Evolutionary conservation across 1,140 invertebrate species (phyloP).

Genomic region (Leptinotarsa defecta): DNA sequence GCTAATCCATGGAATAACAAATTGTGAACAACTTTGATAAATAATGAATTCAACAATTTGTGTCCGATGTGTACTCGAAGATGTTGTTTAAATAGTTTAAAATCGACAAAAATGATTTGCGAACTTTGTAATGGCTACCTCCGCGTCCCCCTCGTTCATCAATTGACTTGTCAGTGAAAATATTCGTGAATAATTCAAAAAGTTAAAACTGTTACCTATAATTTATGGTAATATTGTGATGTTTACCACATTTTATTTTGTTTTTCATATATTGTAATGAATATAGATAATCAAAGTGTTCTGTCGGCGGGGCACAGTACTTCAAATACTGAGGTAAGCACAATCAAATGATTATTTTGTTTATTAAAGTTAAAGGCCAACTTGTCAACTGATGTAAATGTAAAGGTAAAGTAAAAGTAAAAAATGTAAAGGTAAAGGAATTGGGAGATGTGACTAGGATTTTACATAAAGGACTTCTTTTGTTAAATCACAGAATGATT

Average conservation of each 20-base stretch:
- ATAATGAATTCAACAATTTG: background rate
- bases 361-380: background rate
- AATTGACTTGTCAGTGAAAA: conserved; percentile 57
- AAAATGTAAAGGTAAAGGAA: no score
- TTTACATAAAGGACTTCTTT: no score
- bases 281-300: conserved; percentile 60
- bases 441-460: no score
- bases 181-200: conserved; percentile 59
- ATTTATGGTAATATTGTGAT: background rate
- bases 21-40: conserved; percentile 21
- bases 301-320: conserved; percentile 61
- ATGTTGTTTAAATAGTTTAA: background rate
- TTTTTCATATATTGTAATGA: conserved; percentile 56
- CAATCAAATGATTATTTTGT: conserved; percentile 21
- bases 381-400: background rate
- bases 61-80: background rate
- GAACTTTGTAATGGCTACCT: conserved; percentile 64
- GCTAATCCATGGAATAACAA: conserved; percentile 37
- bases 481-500: no score
- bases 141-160: conserved; percentile 63
- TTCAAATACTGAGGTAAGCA: conserved; percentile 60
- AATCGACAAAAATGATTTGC: conserved; percentile 29
- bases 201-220: background rate
- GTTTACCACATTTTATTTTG: conserved; percentile 54
- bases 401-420: no score